Evolutionary conservation across 2,888 invertebrate species (phyloP).

Genomic region (Erebia epiphron): DNA sequence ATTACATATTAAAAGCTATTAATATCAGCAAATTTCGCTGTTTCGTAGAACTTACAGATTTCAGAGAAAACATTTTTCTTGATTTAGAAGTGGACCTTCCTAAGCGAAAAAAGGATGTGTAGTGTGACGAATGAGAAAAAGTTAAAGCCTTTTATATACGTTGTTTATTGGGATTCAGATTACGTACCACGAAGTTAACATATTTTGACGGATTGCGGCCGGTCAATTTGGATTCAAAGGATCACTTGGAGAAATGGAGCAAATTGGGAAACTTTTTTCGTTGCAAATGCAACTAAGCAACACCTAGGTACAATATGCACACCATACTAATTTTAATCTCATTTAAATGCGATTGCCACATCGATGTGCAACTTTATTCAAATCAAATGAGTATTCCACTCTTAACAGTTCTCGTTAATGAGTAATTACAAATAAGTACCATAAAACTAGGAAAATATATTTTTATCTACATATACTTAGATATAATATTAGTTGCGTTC

Average conservation of each 20-base stretch:
- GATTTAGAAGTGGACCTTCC: conserved; percentile 70
- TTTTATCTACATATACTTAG: too few species aligned
- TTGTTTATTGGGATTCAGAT: conserved; percentile 72
- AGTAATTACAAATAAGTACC: conserved; percentile 1
- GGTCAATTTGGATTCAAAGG: conserved; percentile 76
- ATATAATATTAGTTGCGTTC: too few species aligned
- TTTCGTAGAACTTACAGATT: conserved; percentile 66
- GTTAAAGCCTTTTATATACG: conserved; percentile 73
- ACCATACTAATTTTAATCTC: conserved; percentile 33
- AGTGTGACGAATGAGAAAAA: conserved; percentile 67
- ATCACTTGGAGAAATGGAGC: conserved; percentile 77
- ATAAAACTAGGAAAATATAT: too few species aligned
- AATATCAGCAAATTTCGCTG: not conserved
- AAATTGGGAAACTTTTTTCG: conserved; percentile 67
- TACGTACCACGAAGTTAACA: conserved; percentile 68
- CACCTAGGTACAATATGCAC: not conserved
- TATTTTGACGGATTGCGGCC: conserved; percentile 68
- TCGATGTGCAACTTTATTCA: conserved; percentile 2
- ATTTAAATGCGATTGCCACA: conserved; percentile 18
- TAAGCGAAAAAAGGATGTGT: conserved; percentile 69
- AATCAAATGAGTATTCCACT: conserved; percentile 1
- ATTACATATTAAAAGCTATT: not conserved
- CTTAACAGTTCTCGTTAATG: conserved; percentile 7
- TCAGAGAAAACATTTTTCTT: conserved; percentile 78
- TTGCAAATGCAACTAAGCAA: conserved; percentile 50